A percentile compares a stretch with the other conserved stretches of the same genome.
Evolutionary conservation across 2,113 vertebrate species (phyloP).

Genomic region (Astur gentilis): DNA sequence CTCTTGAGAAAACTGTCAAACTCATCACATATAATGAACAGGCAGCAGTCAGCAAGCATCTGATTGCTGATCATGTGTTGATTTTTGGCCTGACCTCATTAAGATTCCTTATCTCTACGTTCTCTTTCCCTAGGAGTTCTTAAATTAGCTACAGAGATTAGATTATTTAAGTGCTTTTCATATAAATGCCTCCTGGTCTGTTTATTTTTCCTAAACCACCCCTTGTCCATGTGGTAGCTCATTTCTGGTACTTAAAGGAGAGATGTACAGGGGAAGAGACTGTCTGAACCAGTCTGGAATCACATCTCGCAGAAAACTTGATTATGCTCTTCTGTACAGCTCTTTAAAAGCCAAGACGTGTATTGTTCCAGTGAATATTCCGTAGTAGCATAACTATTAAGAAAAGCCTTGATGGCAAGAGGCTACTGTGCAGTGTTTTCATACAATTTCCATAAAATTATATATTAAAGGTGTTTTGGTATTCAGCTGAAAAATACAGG

Average conservation of each 20-base stretch:
- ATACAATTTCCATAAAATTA: neutral
- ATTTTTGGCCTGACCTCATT: constrained; percentile 47
- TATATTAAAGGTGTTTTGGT: neutral
- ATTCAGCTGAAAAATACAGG: neutral
- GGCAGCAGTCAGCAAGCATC: constrained; percentile 21
- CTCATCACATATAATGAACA: constrained; percentile 46
- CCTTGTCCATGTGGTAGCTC: neutral
- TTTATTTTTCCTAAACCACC: neutral
- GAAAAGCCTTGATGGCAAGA: neutral
- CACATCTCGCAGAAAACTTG: neutral
- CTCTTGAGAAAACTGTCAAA: constrained; percentile 61
- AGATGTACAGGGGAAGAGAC: neutral
- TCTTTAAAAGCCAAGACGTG: neutral
- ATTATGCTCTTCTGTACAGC: neutral
- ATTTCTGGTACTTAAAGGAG: neutral
- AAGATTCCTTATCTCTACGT: constrained; percentile 45
- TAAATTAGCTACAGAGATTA: constrained; percentile 52
- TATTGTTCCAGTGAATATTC: neutral
- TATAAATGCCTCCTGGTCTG: neutral
- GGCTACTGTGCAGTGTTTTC: neutral
- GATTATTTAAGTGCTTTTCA: constrained; percentile 52
- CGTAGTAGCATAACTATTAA: neutral
- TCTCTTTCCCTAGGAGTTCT: constrained; percentile 35
- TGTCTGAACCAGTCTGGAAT: neutral
- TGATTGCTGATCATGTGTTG: constrained; percentile 27